Evolutionary conservation across 1,140 invertebrate genomes (phyloP).

Genomic region (Leptinotarsa undecemlineata): DNA sequence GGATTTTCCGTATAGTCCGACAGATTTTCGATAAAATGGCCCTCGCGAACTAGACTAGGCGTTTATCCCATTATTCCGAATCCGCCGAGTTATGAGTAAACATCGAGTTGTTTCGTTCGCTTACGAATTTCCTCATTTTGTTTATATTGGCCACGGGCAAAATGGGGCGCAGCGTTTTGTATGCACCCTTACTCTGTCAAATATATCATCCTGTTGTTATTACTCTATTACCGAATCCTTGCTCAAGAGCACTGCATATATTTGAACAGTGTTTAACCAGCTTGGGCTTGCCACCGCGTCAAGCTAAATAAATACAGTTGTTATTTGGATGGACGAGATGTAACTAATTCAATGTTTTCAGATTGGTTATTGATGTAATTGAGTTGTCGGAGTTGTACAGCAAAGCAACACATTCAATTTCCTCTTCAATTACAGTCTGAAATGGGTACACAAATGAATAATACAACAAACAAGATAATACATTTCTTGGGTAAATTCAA

Average conservation of each 20-base stretch:
- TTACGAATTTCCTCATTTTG: slow-evolving; percentile 12
- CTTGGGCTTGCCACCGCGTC: background rate
- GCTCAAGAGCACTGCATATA: slow-evolving; percentile 15
- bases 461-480: no score
- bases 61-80: background rate
- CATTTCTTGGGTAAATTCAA: no score
- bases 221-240: slow-evolving; percentile 20
- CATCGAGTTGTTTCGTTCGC: slow-evolving; percentile 14
- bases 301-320: background rate
- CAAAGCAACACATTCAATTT: background rate
- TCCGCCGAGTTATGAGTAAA: slow-evolving; percentile 10
- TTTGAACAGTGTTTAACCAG: slow-evolving; percentile 11
- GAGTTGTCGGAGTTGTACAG: background rate
- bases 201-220: slow-evolving; percentile 23
- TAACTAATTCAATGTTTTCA: background rate
- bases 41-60: no score
- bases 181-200: slow-evolving; percentile 19
- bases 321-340: background rate
- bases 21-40: no score
- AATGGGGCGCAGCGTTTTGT: slow-evolving; percentile 13
- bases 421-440: no score
- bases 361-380: background rate
- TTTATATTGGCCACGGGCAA: slow-evolving; percentile 13
- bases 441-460: no score
- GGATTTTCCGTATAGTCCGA: no score